Conservation (phyloP, 2,888 invertebrate species). For the Ormyrus nitidulus region DNA sequence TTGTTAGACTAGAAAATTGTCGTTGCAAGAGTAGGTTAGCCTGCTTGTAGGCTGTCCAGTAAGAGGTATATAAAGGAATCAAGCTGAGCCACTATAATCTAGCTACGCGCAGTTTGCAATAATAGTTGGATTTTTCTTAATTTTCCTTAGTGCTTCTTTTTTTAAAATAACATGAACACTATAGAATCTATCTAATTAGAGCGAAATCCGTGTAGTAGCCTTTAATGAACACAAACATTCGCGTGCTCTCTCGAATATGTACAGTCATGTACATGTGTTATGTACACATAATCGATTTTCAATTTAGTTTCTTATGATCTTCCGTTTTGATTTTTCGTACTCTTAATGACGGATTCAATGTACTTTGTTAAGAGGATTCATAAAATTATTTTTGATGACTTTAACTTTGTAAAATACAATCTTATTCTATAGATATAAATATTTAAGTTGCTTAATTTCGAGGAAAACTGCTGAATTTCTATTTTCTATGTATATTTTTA, state of each 20-base stretch:
- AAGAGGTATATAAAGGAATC: constrained; percentile 55
- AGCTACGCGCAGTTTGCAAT: constrained; percentile 58
- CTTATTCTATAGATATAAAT: too few relatives aligned
- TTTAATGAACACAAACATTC: constrained; percentile 63
- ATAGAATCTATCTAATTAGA: constrained; percentile 64
- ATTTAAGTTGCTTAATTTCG: too few relatives aligned
- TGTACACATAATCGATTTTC: constrained; percentile 64
- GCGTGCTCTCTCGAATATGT: constrained; percentile 62
- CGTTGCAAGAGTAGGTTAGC: constrained; percentile 65
- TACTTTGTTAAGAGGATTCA: too few relatives aligned
- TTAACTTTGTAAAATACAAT: too few relatives aligned
- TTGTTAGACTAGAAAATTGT: constrained; percentile 59
- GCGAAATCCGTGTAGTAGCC: constrained; percentile 63
- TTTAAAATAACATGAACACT: constrained; percentile 68
- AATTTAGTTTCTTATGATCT: background rate
- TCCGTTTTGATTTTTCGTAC: background rate
- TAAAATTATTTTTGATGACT: too few relatives aligned
- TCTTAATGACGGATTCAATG: background rate
- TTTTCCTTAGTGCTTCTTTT: constrained; percentile 54
- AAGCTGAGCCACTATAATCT: constrained; percentile 18
- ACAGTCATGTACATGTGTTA: constrained; percentile 70
- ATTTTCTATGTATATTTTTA: too few relatives aligned
- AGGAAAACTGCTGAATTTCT: too few relatives aligned
- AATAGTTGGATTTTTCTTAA: constrained; percentile 59
- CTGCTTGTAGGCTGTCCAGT: constrained; percentile 61